These are phyloP conservation scores for Colossoma macropomum DNA, from an alignment of 2,113 vertebrate genomes.

Conservation along the genomic window DNA sequence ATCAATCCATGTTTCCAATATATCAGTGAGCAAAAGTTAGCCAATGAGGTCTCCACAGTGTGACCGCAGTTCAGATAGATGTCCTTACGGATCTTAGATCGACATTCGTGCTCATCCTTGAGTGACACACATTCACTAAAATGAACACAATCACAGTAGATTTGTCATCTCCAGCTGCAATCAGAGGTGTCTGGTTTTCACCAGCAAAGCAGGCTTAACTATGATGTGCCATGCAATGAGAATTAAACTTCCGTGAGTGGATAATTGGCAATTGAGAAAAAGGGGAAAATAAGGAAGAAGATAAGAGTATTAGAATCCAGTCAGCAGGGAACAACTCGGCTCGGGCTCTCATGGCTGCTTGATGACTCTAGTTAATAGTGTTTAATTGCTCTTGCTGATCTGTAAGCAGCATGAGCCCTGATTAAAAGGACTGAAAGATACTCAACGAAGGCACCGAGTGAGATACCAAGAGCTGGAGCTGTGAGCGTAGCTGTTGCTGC, in stretches of 20 bases:
- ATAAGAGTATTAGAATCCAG: not conserved
- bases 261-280: slow-evolving; percentile 23
- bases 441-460: not conserved
- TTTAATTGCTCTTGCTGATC: slow-evolving; percentile 51
- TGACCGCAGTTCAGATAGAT: not conserved
- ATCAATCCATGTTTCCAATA: not conserved
- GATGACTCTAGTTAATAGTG: slow-evolving; percentile 40
- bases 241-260: not conserved
- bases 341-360: not conserved
- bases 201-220: not conserved
- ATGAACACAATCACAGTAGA: not conserved
- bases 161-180: not conserved
- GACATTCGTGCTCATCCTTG: not conserved
- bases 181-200: not conserved
- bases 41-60: not conserved
- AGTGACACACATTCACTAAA: not conserved
- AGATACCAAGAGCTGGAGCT: not conserved
- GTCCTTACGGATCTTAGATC: not conserved
- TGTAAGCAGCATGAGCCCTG: slow-evolving; percentile 39
- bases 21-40: not conserved
- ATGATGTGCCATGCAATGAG: not conserved
- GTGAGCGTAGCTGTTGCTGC: not conserved
- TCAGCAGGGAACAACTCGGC: not conserved
- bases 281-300: slow-evolving; percentile 14
- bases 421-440: slow-evolving; percentile 33